Evolutionary conservation across 2,797 vertebrate species (phyloP), one percentile per base, ranked within the genome.

Genomic region (Peromyscus aztecus): DNA sequence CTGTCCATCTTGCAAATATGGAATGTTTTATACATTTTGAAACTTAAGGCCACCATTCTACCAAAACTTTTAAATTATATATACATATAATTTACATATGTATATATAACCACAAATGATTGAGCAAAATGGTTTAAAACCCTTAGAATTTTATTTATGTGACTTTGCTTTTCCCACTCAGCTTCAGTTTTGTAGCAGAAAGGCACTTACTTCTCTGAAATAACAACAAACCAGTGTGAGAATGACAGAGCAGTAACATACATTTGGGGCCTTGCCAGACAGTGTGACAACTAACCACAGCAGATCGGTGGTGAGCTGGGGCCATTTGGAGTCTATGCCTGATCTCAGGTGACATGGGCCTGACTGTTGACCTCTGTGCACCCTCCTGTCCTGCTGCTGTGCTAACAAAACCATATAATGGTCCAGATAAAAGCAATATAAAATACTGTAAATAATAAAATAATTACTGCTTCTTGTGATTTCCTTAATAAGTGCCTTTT

Each of bases 171-270:
- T 96, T 69, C 55, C 46, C n/a, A 61, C 63, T 87, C 61, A 97
- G 89, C 40, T 78, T 95, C 90, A 93, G 10, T 57, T 84, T 90
- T 90, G 34, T 91, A 90, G 46, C 46, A 93, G 69, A 91, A 78
- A 91, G 89, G 19, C 71, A 40, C 27, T 55, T 77, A 52, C 40
- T 84, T 91, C 27, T 61, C 84, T 77, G 86, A 92, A 92, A n/a
- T 85, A 89, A 81, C 34, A 90, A n/a, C 24, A 73, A 52, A 52
- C 75, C 24, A 8, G 2, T 90, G 43, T 21, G 63, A 52, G 29
- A 57, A 27, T 7, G 49, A 52, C 24, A 40, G 34, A 3, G 0
- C 3, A 43, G 29, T 37, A 76, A 40, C 12, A 3, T 57, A 71
- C 81, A 19, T 63, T 67, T 86, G n/a, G 31, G 21, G 12, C 49